Base-by-base conservation (phyloP, 2,888 invertebrate species). In the Dolichopus griseipennis region DNA sequence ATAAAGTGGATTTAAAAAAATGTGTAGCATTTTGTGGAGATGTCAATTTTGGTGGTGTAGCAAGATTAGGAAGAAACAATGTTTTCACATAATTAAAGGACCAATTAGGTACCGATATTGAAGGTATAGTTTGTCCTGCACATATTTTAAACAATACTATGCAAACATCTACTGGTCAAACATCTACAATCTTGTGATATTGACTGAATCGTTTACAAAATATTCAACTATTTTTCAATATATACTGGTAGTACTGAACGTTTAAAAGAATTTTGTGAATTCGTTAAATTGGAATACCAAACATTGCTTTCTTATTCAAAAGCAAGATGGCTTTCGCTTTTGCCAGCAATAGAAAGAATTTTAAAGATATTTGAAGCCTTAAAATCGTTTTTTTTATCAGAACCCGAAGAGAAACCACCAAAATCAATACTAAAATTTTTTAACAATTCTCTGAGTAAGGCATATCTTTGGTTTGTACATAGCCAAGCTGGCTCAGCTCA, bases 301-400 rank as follows among this genome's bases (percentile, higher is more conserved):
- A 22, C 61, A 61, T 43, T 68, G 43, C 41, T 68, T 18, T 69
- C 61, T 52, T 64, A 69, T 64, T 66, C 67, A 34, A 64, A 68
- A 66, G 68, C 70, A 20, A 67, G 67, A 64, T 69, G 65, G 67
- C 67, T 67, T 15, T 67, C 65, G 6, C 66, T 66, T 64, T 67
- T 68, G 43, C 68, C 65, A 66, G 65, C 52, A 33, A 67, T 65
- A 37, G 69, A 69, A 66, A 65, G 68, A 41, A 68, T 69, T 66
- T 65, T 70, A 66, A 67, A 69, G 22, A 41, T 68, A 62, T 69
- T 65, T 62, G 52, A 65, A 62, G 64, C 71, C 41, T 65, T 71
- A 33, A 70, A 68, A 67, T 61, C 61, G 21, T 61, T 61, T 61
- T 61, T 61, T 20, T 20, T 61, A 61, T 61, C 61, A 61, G 18